Base-by-base conservation (phyloP, 2,797 vertebrate genomes). In the Geotrypetes seraphini region DNA sequence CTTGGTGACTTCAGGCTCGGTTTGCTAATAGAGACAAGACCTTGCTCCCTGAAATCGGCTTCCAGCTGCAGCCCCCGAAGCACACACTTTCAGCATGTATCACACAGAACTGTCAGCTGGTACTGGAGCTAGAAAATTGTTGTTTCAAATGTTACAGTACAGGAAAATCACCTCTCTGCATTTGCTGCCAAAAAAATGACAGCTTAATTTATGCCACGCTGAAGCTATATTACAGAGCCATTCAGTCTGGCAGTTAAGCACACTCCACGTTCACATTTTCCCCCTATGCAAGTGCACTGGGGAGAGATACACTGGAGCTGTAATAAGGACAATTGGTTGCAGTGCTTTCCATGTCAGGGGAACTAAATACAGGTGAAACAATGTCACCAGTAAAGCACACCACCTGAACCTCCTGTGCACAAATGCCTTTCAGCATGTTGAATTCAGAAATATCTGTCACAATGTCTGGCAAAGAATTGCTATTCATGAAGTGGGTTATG, bases 131-230 rank as follows among this genome's bases (percentile, higher is more conserved):
- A 79, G 79, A 77, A 86, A 71, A 75, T 78, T 81, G 73, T 75
- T 81, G 71, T 78, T 85, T 84, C 78, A 80, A 81, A 84, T 84
- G 83, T 86, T 81, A 81, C 75, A 83, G 79, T 85, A 85, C 81
- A 84, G 81, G 75, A 83, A 85, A 85, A 87, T 86, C 78, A 68
- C 79, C 73, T 82, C 81, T 80, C 70, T 78, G 77, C 75, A 69
- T 75, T 84, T 54, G 74, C 79, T 85, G 85, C 79, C 83, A 86
- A 85, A 85, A 76, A 85, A 79, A 82, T 85, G 85, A 86, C 83
- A 87, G 73, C 79, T 84, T 87, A 86, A 86, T 87, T 86, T 84
- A 87, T 86, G 79, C 78, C 73, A 66, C 76, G 66, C 75, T 79
- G 75, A 80, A 84, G 77, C 79, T 75, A 72, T 71, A 80, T 85